Evolutionary conservation across 2,113 vertebrate genomes (phyloP).

Genomic region (Argyrosomus japonicus): DNA sequence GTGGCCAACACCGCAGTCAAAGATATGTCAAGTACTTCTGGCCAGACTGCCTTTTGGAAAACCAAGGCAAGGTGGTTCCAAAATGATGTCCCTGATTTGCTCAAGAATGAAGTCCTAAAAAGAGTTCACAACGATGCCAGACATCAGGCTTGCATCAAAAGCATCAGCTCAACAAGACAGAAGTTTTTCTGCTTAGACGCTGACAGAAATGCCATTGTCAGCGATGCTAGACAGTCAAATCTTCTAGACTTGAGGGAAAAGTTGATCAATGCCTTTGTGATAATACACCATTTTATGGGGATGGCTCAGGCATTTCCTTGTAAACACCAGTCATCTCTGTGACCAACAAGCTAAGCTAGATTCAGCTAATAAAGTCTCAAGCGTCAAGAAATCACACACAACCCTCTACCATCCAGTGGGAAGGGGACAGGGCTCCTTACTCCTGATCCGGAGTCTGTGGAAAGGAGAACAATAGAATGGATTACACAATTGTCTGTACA

Average conservation of each 20-base stretch:
- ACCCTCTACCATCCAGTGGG: conserved; percentile 16
- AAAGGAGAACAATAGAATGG: conserved; percentile 10
- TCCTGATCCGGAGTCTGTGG: not conserved
- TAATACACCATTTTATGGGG: not conserved
- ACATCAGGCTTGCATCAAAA: no score
- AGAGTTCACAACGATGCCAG: no score
- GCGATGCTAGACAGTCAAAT: not conserved
- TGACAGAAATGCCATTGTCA: not conserved
- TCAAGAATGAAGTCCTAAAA: no score
- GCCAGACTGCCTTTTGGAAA: no score
- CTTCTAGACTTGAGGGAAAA: not conserved
- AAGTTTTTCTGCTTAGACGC: not conserved
- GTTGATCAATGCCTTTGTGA: not conserved
- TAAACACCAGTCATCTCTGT: not conserved
- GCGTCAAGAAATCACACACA: conserved; percentile 20
- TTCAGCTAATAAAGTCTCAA: not conserved
- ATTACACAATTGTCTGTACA: conserved; percentile 4
- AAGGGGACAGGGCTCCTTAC: not conserved
- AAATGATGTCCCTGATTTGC: no score
- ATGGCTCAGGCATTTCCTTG: conserved; percentile 6
- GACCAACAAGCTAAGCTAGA: conserved; percentile 18
- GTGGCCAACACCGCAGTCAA: no score
- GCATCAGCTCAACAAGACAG: no score
- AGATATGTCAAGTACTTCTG: no score
- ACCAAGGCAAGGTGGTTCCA: no score